Evolutionary conservation across 2,888 invertebrate species (phyloP).

Genomic region (Sycophila texana): DNA sequence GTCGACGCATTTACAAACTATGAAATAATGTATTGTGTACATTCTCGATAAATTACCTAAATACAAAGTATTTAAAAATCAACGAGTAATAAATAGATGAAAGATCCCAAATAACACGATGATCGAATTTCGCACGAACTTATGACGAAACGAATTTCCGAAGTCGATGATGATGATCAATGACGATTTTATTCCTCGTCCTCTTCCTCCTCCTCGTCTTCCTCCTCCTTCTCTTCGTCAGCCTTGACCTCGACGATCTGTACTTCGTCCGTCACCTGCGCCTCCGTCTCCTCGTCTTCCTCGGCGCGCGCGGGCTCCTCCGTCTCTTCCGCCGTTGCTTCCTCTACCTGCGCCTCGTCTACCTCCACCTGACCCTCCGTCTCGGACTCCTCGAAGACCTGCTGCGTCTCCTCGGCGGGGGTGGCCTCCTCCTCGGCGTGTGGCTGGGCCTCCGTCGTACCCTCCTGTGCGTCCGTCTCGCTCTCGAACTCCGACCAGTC

Average conservation of each 20-base stretch:
- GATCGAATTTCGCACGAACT: slow-evolving; percentile 17
- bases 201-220: not conserved
- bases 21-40: slow-evolving; percentile 44
- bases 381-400: slow-evolving; percentile 61
- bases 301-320: slow-evolving; percentile 58
- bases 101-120: slow-evolving; percentile 49
- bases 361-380: slow-evolving; percentile 60
- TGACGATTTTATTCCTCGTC: slow-evolving; percentile 40
- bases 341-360: slow-evolving; percentile 61
- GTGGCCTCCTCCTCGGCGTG: slow-evolving; percentile 50
- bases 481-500: slow-evolving; percentile 58
- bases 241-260: no score
- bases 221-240: not conserved
- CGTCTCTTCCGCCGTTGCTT: slow-evolving; percentile 21
- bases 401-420: slow-evolving; percentile 57
- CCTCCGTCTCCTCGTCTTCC: slow-evolving; percentile 54
- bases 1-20: slow-evolving; percentile 54
- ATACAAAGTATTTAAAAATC: slow-evolving; percentile 40
- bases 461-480: slow-evolving; percentile 47
- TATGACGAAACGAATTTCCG: slow-evolving; percentile 28
- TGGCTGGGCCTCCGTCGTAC: slow-evolving; percentile 47
- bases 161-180: slow-evolving; percentile 21
- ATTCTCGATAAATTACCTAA: slow-evolving; percentile 32
- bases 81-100: slow-evolving; percentile 54
- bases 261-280: not conserved